Conservation (phyloP, 2,113 vertebrate species). For the Tylochromis polylepis region DNA sequence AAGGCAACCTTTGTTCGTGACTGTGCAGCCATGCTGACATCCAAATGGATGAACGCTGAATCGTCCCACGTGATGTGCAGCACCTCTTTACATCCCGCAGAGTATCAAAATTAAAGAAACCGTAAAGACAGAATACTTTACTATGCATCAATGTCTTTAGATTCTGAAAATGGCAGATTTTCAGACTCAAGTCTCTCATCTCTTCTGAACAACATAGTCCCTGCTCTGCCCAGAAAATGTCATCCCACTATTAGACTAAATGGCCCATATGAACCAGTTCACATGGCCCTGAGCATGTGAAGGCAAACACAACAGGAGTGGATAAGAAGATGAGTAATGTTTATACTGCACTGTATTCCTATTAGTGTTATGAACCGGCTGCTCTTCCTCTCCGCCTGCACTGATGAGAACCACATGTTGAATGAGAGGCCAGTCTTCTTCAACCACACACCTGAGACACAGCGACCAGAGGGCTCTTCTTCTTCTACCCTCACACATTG, state of each 20-base stretch:
- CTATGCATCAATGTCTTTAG: neutral
- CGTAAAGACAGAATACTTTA: neutral
- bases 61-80: conserved; percentile 46
- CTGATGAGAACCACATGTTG: conserved; percentile 67
- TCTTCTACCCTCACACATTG: neutral
- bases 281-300: conserved; percentile 19
- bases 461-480: neutral
- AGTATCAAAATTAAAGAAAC: conserved; percentile 11
- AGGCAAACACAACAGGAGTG: conserved; percentile 34
- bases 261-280: neutral
- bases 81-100: conserved; percentile 50
- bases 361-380: conserved; percentile 34
- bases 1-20: conserved; percentile 73
- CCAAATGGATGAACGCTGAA: conserved; percentile 56
- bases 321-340: conserved; percentile 46
- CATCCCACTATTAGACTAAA: neutral
- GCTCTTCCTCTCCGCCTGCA: conserved; percentile 10
- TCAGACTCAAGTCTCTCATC: neutral
- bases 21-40: conserved; percentile 70
- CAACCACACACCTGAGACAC: conserved; percentile 29
- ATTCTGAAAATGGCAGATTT: neutral
- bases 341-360: conserved; percentile 41
- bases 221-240: neutral
- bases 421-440: neutral
- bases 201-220: neutral